Base-by-base conservation (phyloP, 2,113 vertebrate genomes). In the Delphinapterus leucas region DNA sequence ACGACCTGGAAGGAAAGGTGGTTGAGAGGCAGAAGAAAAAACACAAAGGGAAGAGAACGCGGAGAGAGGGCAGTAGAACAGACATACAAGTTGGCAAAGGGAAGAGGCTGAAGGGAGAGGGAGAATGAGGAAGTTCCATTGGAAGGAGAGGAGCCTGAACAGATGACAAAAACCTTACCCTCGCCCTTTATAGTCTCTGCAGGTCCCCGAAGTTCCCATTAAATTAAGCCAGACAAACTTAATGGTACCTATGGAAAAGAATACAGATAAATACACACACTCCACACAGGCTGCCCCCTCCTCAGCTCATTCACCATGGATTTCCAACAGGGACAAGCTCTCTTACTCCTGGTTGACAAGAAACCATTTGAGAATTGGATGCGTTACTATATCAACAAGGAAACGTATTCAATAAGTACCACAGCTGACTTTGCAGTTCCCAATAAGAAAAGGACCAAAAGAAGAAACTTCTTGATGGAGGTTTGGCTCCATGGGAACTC, bases 241-340 rank as follows among this genome's bases (percentile, higher is more conserved):
- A 99, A 99, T 98, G 99, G 99, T 98, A 99, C 99, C 99, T 99
- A 99, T 99, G 99, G 99, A 99, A 99, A 99, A 99, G 99, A 99
- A 99, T 99, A 99, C 99, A 99, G 99, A 99, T 99, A 99, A 99
- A 99, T 99, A 98, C 99, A 99, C 98, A 99, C 98, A 99, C 98
- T 99, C 98, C 98, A 98, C 97, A 98, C 98, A 38, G 89, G 68
- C 97, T 26, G 97, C 97, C 98, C 95, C 97, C 92, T 89, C 49
- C 98, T 97, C 96, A 47, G 88, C 87, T 97, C 61, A 95, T 33
- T 93, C 21, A 94, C 90, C 96, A 65, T 0, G 95, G 74, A 25
- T 81, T 97, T 96, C 97, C 97, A 96, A 97, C 80, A 95, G 90
- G 95, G 85, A 93, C 88, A 96, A 61, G 87, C 76, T 65, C 44